Base-by-base conservation (phyloP, 92 coral and sea anemone genomes). In the Paragorgia papillata region DNA sequence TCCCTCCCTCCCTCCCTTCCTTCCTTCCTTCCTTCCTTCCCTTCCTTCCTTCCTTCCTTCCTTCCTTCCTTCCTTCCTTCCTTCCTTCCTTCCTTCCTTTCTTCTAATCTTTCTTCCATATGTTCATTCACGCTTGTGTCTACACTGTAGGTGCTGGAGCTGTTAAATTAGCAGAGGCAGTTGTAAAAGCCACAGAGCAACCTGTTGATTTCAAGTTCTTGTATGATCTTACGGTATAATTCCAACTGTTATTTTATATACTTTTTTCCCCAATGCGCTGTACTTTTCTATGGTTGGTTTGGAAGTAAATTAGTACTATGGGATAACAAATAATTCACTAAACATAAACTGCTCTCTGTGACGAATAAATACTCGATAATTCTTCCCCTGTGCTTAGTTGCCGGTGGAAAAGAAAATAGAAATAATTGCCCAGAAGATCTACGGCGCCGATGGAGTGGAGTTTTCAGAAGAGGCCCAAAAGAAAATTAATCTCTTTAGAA, bases 391-490 rank as follows among this genome's bases (percentile, higher is more conserved):
- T 53, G 24, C 66, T 46, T 49, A 93, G 97, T 62, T 93, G 55
- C 97, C 97, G n/a, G 85, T 93, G 14, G 97, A 87, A 22, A 96
- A 93, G 55, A 93, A 93, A 83, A 90, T 93, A 37, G 79, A 89
- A 32, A 90, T 84, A 18, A 93, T 94, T 40, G 98, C 98, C 29
- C 98, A 94, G 94, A 94, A 94, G 76, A 88, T 90, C 53, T 94
- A 94, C 68, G 97, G 98, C 13, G 89, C 98, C 2, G 98, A 94
- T 62, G 97, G 91, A 68, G 91, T 93, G 57, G 94, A 93, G 66
- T 67, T 93, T 35, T 69, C 84, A 40, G 86, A 86, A 0, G 97
- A 93, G 56, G 97, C 97, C 0, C 87, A 90, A 53, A 85, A 78
- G 66, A 86, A 76, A 67, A 78, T 90, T 44, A 92, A 86, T 33